These are phyloP conservation scores for Xenops minutus DNA, from an alignment of 2,797 vertebrate species.

Conservation along the genomic window DNA sequence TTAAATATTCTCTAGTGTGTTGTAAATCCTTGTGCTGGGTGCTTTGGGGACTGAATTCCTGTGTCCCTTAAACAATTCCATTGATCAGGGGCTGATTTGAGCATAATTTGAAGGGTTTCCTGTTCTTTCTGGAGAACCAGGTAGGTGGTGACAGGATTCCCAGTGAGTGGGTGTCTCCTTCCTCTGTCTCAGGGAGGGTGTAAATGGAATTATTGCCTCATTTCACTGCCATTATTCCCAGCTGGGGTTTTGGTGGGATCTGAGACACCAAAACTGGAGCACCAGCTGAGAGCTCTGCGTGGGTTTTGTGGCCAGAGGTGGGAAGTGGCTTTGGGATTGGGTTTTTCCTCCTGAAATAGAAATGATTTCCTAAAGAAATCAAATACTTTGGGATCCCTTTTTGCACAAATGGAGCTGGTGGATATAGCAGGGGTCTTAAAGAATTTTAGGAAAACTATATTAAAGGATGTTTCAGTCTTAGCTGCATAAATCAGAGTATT, in stretches of 20 bases:
- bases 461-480: too few species aligned
- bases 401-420: not conserved
- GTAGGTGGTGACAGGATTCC: not conserved
- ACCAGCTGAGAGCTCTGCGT: not conserved
- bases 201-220: not conserved
- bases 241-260: not conserved
- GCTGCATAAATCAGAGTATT: not conserved
- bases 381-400: not conserved
- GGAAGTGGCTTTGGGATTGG: not conserved
- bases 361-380: not conserved
- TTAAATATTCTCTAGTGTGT: not conserved
- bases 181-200: not conserved
- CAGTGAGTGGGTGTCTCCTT: not conserved
- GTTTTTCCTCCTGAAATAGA: not conserved
- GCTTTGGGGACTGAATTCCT: not conserved
- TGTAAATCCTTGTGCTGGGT: not conserved
- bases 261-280: not conserved
- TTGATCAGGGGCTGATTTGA: not conserved
- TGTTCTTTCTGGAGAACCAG: not conserved
- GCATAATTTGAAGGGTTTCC: not conserved
- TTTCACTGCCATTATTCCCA: not conserved
- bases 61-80: not conserved
- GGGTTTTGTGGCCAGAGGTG: not conserved
- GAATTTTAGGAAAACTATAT: not conserved
- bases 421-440: not conserved